phyloP scores from a whole-genome alignment of 1,140 invertebrate species.

The Archivesica marissinica region DNA sequence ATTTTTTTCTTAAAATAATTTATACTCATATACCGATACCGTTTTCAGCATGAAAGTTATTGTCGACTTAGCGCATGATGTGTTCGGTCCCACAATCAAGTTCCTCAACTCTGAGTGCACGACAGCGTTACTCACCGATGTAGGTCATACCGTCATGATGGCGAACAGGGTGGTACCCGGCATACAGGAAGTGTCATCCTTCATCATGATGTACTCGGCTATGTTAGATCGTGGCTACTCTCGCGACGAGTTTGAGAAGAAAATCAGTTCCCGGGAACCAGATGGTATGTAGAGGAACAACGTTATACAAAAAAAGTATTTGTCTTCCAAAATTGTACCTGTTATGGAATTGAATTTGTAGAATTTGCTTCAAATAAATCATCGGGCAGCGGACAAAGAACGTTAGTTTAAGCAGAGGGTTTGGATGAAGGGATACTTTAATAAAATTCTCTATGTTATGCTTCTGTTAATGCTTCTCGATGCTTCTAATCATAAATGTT shows the following conservation, averaged over 20 bases:
- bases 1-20: neutral
- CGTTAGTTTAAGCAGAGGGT: no score
- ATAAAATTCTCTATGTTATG: no score
- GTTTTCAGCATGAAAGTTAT: slow-evolving; percentile 78
- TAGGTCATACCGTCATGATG: slow-evolving; percentile 55
- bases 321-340: no score
- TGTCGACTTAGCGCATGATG: slow-evolving; percentile 75
- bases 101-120: slow-evolving; percentile 76
- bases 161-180: slow-evolving; percentile 73
- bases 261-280: slow-evolving; percentile 62
- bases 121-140: slow-evolving; percentile 72
- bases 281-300: slow-evolving; percentile 68
- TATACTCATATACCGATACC: no score
- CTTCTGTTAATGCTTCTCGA: no score
- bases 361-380: no score
- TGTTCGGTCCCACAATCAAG: slow-evolving; percentile 79
- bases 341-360: no score
- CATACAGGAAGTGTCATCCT: slow-evolving; percentile 79
- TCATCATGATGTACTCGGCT: slow-evolving; percentile 78
- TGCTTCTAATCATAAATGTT: no score
- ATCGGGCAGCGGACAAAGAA: no score
- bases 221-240: slow-evolving; percentile 76
- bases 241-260: slow-evolving; percentile 77
- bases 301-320: no score
- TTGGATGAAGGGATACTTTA: no score